Evolutionary conservation across 2,888 invertebrate genomes (phyloP).

Genomic region (Agelastica alni): DNA sequence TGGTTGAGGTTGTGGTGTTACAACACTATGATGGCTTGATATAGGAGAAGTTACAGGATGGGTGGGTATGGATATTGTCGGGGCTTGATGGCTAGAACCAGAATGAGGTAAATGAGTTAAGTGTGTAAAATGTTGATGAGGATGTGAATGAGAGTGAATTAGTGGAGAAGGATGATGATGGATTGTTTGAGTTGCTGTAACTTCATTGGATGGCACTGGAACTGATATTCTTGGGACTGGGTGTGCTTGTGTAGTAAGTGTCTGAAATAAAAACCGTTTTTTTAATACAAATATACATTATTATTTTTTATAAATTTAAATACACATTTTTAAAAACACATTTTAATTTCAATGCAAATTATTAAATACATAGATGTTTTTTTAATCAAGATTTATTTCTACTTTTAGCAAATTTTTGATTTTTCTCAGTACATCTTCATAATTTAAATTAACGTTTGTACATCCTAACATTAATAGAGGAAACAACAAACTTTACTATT

Average conservation of each 20-base stretch:
- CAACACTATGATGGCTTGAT: conserved; percentile 26
- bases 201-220: conserved; percentile 37
- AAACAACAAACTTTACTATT: too few relatives aligned
- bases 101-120: conserved; percentile 10
- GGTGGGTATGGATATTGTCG: conserved; percentile 1
- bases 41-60: conserved; percentile 15
- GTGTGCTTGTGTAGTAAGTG: conserved; percentile 39
- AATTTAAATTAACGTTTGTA: too few relatives aligned
- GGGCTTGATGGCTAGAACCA: conserved; percentile 8
- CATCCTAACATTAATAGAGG: too few relatives aligned
- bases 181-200: conserved; percentile 33
- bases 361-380: too few relatives aligned
- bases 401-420: too few relatives aligned
- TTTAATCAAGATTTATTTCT: too few relatives aligned
- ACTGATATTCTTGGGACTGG: conserved; percentile 39
- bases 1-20: conserved; percentile 4
- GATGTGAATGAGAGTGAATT: conserved; percentile 26
- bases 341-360: too few relatives aligned
- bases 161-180: conserved; percentile 33
- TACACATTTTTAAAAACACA: too few relatives aligned
- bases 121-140: conserved; percentile 22
- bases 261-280: conserved; percentile 35
- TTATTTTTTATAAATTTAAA: too few relatives aligned
- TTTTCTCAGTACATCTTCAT: too few relatives aligned
- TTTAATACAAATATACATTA: too few relatives aligned